These are phyloP conservation scores for Steinernema hermaphroditum DNA, from an alignment of 2,888 invertebrate species.

Conservation along the genomic window DNA sequence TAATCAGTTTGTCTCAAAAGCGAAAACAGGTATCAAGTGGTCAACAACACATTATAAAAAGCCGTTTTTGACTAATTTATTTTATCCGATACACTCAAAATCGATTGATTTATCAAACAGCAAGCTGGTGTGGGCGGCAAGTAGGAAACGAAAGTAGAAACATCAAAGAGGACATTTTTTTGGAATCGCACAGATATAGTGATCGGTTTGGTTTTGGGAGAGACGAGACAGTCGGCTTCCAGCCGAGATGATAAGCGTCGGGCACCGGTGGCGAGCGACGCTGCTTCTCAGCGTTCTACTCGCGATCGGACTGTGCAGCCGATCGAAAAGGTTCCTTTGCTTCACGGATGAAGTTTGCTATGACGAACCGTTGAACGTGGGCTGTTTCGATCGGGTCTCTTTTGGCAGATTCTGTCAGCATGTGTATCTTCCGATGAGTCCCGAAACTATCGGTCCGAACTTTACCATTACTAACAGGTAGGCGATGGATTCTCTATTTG, in stretches of 20 bases:
- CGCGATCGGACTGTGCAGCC: background rate
- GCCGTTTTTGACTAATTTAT: too few species aligned
- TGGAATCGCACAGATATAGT: too few species aligned
- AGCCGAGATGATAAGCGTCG: conserved; percentile 28
- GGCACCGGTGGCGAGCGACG: background rate
- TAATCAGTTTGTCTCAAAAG: too few species aligned
- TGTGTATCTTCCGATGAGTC: background rate
- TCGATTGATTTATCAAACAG: too few species aligned
- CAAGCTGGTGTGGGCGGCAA: too few species aligned
- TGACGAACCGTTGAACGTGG: background rate
- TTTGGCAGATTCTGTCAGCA: conserved; percentile 20
- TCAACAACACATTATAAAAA: too few species aligned
- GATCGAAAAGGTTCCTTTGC: conserved; percentile 5
- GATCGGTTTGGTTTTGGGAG: background rate
- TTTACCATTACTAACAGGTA: conserved; percentile 13
- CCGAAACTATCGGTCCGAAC: background rate
- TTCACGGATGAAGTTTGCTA: background rate
- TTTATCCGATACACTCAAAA: too few species aligned
- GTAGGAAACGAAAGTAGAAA: too few species aligned
- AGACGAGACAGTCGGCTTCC: background rate
- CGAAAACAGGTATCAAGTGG: too few species aligned
- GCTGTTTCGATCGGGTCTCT: conserved; percentile 6
- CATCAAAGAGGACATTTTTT: too few species aligned
- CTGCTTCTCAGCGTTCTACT: conserved; percentile 1
- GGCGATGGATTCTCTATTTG: too few species aligned